phyloP scores from a whole-genome alignment of 2,888 invertebrate species.

The Ichneumoninae sp. region DNA sequence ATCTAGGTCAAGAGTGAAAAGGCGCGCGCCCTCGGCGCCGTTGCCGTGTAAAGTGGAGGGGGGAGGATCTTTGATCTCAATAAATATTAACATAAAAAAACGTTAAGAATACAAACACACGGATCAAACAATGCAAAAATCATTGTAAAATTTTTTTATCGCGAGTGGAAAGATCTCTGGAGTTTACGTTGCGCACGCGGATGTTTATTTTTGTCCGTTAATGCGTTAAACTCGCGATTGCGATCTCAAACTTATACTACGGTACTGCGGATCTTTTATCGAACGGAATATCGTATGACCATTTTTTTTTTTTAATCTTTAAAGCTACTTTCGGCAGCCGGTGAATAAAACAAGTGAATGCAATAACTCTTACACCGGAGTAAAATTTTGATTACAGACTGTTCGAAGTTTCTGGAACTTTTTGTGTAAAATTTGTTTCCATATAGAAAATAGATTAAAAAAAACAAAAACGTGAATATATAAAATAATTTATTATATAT shows the following conservation, averaged over 20 bases:
- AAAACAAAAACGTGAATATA: too few species aligned
- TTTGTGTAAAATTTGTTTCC: too few species aligned
- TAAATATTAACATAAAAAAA: conserved; percentile 15
- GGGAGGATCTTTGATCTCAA: conserved; percentile 12
- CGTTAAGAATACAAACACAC: neutral
- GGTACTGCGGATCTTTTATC: neutral
- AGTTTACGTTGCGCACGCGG: neutral
- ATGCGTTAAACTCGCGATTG: conserved; percentile 2
- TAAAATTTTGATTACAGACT: too few species aligned
- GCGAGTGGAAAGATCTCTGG: neutral
- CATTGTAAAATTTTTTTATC: neutral
- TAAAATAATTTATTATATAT: too few species aligned
- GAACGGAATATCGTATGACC: neutral
- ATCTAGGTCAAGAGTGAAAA: conserved; percentile 68
- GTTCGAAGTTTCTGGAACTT: too few species aligned
- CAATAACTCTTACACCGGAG: neutral
- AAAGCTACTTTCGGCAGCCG: neutral
- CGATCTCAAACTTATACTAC: neutral
- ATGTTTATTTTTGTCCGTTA: neutral
- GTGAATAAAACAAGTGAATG: neutral
- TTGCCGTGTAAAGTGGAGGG: conserved; percentile 45
- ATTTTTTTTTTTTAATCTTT: neutral
- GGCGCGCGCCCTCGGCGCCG: conserved; percentile 34
- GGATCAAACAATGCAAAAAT: neutral
- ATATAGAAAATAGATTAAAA: too few species aligned